Evolutionary conservation across 2,888 invertebrate species (phyloP).

Genomic region (Microplitis deprimator): DNA sequence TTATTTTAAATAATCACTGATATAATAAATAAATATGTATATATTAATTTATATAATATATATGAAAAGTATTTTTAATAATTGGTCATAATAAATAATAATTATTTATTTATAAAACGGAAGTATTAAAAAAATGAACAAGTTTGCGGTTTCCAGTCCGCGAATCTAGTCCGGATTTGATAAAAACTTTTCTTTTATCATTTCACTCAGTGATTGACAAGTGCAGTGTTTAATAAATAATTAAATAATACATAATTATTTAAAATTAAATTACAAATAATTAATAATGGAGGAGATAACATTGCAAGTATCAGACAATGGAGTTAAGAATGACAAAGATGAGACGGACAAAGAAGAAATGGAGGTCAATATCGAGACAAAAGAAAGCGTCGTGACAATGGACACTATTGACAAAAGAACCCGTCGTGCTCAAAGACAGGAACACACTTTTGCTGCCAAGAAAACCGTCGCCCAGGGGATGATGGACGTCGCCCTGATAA

Average conservation of each 20-base stretch:
- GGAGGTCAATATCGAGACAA: constrained; percentile 8
- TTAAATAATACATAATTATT: not conserved
- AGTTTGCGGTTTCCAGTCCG: not conserved
- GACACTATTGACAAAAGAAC: constrained; percentile 57
- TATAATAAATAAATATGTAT: too few species aligned
- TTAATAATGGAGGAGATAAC: not conserved
- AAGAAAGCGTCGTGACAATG: constrained; percentile 46
- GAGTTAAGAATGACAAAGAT: not conserved
- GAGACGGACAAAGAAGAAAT: not conserved
- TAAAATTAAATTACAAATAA: not conserved
- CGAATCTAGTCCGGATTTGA: not conserved
- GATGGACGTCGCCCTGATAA: constrained; percentile 81
- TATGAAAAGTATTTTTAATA: too few species aligned
- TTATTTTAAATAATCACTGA: too few species aligned
- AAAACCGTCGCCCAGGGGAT: constrained; percentile 78
- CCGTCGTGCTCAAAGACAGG: constrained; percentile 49
- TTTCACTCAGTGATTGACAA: not conserved
- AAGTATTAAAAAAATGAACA: not conserved
- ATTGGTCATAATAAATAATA: not conserved
- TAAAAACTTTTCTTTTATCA: not conserved
- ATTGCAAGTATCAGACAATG: not conserved
- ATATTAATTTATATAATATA: too few species aligned
- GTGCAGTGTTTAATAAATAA: not conserved
- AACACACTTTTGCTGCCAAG: constrained; percentile 74
- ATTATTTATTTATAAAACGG: not conserved